Base-by-base conservation (phyloP, 2,113 vertebrate species). In the Neolamprologus longior region DNA sequence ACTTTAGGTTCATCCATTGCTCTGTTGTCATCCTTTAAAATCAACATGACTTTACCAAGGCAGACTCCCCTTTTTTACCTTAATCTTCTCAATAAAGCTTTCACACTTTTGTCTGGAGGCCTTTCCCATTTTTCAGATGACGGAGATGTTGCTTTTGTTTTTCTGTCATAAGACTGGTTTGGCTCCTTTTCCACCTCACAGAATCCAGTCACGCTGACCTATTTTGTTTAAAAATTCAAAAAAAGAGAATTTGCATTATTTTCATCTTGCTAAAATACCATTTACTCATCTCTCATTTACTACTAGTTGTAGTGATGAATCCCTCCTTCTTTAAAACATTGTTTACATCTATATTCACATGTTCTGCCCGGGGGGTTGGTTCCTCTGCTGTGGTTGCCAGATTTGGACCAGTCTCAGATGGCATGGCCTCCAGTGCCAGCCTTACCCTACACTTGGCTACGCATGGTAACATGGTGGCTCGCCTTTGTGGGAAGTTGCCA, bases 401-500 rank as follows among this genome's bases (percentile, higher is more conserved):
- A 86, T 82, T 14, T 73, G 58, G 83, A 54, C 52, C 33, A 7
- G 84, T 92, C 92, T 93, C 94, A 15, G 80, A 13, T 78, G 94
- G 53, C 55, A 19, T 2, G 47, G 71, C 81, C 91, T 87, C 86
- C 9, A n/a, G 90, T 42, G 86, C 17, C 50, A 53, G 42, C 14
- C n/a, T 73, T 7, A 10, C 52, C 68, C 47, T 35, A 9, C 79
- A 26, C 90, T 37, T 78, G 66, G 79, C 21, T 81, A 53, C 86
- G 66, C 7, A 53, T 63, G 91, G 90, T 83, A 92, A 87, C 85
- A 54, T 33, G 57, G 81, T 21, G n/a, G 80, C 50, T 58, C 7
- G 52, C 42, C 93, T 93, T 68, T 83, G 86, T 91, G 94, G 90
- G 19, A 73, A 81, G 94, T 94, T 92, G 61, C 94, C 90, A 94